These are phyloP conservation scores for Zaprionus davidi DNA, from an alignment of 1,140 invertebrate species.

Conservation along the genomic window DNA sequence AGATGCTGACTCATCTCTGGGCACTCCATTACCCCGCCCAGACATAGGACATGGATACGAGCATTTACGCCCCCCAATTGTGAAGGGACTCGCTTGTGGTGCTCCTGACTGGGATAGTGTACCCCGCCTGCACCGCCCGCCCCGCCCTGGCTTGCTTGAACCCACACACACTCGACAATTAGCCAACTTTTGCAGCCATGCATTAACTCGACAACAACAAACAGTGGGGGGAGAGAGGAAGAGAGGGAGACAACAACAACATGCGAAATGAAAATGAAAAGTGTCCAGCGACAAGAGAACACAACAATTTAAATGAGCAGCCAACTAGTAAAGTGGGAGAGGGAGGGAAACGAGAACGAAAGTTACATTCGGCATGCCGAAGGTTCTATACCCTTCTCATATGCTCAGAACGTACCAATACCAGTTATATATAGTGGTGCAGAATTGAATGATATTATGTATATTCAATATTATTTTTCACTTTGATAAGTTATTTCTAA, in stretches of 20 bases:
- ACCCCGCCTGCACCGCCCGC: neutral
- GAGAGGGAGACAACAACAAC: conserved; percentile 11
- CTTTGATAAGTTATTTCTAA: too few species aligned
- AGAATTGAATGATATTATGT: too few species aligned
- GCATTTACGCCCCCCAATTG: conserved; percentile 4
- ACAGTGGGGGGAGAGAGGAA: neutral
- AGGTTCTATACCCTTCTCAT: too few species aligned
- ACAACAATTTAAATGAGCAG: conserved; percentile 78
- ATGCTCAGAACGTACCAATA: too few species aligned
- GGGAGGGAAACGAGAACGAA: neutral
- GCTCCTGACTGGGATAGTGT: neutral
- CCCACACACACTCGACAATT: conserved; percentile 62
- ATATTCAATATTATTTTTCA: too few species aligned
- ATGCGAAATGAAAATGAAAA: conserved; percentile 46
- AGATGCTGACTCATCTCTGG: conserved; percentile 57
- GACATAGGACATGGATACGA: conserved; percentile 20
- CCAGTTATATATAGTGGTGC: too few species aligned
- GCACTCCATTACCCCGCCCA: conserved; percentile 56
- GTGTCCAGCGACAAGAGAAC: conserved; percentile 36
- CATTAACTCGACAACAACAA: conserved; percentile 69
- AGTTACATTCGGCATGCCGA: too few species aligned
- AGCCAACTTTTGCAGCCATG: conserved; percentile 75
- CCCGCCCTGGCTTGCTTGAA: neutral
- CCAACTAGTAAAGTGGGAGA: conserved; percentile 21
- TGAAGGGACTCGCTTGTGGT: neutral